Conservation (phyloP, 2,113 vertebrate species). For the Hassar affinis region DNA sequence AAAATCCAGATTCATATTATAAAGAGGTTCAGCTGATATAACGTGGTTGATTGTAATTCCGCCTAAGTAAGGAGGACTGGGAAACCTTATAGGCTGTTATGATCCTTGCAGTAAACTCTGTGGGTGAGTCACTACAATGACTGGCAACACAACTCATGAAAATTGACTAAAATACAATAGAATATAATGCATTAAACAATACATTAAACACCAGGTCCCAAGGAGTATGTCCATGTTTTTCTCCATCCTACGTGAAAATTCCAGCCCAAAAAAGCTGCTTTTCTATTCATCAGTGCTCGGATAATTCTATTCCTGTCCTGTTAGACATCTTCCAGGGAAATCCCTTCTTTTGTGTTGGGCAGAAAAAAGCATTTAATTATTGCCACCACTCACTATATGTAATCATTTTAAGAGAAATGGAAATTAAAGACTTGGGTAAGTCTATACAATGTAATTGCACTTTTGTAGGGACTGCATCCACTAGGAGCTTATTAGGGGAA, state of each 20-base stretch:
- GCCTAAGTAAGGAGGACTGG: not conserved
- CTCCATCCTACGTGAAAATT: not conserved
- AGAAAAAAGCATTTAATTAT: not conserved
- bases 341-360: not conserved
- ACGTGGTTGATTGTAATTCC: not conserved
- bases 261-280: not conserved
- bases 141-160: not conserved
- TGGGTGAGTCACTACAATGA: not conserved
- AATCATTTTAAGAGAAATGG: not conserved
- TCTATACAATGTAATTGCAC: not conserved
- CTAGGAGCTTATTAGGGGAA: not conserved
- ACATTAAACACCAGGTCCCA: not conserved
- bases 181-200: no score
- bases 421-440: not conserved
- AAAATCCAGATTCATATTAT: conserved; percentile 7
- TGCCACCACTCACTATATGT: not conserved
- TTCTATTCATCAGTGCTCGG: not conserved
- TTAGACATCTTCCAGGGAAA: not conserved
- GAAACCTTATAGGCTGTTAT: not conserved
- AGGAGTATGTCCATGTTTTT: not conserved
- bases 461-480: not conserved
- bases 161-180: not conserved
- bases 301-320: not conserved
- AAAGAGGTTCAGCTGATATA: not conserved
- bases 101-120: not conserved